These are phyloP conservation scores for Ichneumoninae sp. DNA, from an alignment of 2,888 invertebrate species.

Conservation along the genomic window DNA sequence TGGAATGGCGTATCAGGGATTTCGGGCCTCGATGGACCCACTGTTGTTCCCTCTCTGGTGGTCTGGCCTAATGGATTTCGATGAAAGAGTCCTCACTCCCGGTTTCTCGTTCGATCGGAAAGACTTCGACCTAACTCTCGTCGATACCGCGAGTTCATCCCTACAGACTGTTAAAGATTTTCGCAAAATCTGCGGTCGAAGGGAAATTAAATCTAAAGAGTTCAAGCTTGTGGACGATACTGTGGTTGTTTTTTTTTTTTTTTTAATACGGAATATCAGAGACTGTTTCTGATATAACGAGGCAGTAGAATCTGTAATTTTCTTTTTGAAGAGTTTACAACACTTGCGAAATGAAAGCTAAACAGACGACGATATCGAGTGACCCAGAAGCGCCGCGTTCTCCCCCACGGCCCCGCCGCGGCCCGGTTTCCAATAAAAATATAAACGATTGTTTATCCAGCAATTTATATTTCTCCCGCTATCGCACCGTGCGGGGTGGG, in stretches of 20 bases:
- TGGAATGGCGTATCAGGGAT: slow-evolving; percentile 80
- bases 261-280: no score
- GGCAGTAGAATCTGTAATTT: not conserved
- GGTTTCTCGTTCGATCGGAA: not conserved
- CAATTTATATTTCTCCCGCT: slow-evolving; percentile 72
- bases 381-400: not conserved
- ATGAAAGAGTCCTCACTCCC: slow-evolving; percentile 40
- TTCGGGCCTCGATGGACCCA: slow-evolving; percentile 66
- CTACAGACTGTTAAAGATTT: slow-evolving; percentile 2
- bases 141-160: not conserved
- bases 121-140: not conserved
- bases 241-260: no score
- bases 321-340: not conserved
- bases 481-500: slow-evolving; percentile 53
- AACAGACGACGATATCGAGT: not conserved
- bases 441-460: slow-evolving; percentile 57
- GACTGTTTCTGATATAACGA: not conserved
- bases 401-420: not conserved
- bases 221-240: not conserved
- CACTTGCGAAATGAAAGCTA: not conserved
- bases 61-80: slow-evolving; percentile 62
- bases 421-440: slow-evolving; percentile 16
- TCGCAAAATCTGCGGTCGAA: not conserved
- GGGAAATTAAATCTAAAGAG: not conserved
- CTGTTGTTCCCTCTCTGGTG: slow-evolving; percentile 14